Base-by-base conservation (phyloP, 2,888 invertebrate species). In the Tenthredo amoena region DNA sequence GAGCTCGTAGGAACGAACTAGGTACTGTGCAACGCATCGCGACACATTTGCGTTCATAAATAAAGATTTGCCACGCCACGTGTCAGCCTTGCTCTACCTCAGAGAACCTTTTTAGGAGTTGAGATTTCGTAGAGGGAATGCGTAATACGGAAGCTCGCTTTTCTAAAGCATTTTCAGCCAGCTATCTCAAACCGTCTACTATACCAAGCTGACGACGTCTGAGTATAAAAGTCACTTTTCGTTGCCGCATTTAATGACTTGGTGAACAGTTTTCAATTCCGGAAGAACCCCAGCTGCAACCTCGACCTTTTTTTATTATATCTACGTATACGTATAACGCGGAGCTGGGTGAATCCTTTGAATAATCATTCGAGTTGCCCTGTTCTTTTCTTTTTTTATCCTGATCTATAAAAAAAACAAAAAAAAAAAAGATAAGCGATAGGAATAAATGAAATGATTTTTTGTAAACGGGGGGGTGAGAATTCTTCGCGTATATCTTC, bases 91-190 rank as follows among this genome's bases (percentile, higher is more conserved):
- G 18, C 31, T 6, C 40, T n/a, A 40, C 62, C n/a, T 34, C 88
- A 86, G 88, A 88, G 87, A 85, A 84, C 88, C 88, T 89, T 90
- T 90, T 91, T 90, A 88, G 89, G 89, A 91, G 89, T 88, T 89
- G 77, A 88, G 86, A 88, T 87, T 87, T 47, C 87, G 87, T 88
- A 91, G 88, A 91, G 90, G 86, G 91, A 91, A 91, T 91, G 87
- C 88, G 89, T 91, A 91, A 91, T 89, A 89, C 86, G 50, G 26
- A 26, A 37, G 21, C 55, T 40, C 50, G 55, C 50, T 50, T 50
- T 77, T 40, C 47, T 55, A 55, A 40, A 55, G 77, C 34, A 77
- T 77, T 77, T 77, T 77, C 77, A 50, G 15, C 77, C 47, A 40
- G 43, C 43, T 43, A 74, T 40, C 74, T 74, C 40, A 43, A 43